Evolutionary conservation across 2,113 vertebrate genomes (phyloP).

Genomic region (Antechinus stuartii): DNA sequence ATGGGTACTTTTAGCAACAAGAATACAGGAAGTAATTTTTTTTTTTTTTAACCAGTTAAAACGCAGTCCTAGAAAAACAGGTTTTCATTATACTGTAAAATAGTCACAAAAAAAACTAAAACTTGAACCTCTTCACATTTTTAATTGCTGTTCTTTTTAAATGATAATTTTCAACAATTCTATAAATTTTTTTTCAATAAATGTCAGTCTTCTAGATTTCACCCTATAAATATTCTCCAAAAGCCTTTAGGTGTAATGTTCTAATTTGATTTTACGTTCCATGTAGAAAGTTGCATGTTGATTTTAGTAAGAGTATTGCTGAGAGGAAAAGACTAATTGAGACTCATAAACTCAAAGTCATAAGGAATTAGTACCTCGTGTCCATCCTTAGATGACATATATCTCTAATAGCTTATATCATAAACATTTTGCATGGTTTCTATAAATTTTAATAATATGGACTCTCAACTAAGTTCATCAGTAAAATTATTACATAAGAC

Average conservation of each 20-base stretch:
- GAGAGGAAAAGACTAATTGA: conserved; percentile 67
- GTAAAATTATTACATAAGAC: not conserved
- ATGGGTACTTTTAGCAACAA: not conserved
- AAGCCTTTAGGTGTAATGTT: conserved; percentile 77
- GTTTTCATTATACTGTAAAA: not conserved
- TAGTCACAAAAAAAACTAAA: not conserved
- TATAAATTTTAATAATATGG: conserved; percentile 19
- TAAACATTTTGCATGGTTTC: conserved; percentile 48
- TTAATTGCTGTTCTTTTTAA: conserved; percentile 56
- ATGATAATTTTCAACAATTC: conserved; percentile 51
- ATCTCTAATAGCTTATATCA: conserved; percentile 69
- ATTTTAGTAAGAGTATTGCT: conserved; percentile 69
- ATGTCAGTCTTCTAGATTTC: conserved; percentile 70
- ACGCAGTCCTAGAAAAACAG: not conserved
- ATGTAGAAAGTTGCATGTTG: conserved; percentile 80
- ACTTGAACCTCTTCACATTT: conserved; percentile 26
- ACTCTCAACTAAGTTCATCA: not conserved
- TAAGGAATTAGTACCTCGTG: conserved; percentile 72
- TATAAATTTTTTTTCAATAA: conserved; percentile 59
- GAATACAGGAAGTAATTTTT: not conserved
- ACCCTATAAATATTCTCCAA: conserved; percentile 75
- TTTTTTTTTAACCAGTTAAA: not conserved
- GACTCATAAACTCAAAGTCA: conserved; percentile 75
- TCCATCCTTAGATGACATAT: conserved; percentile 75
- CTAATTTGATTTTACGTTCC: conserved; percentile 80